Evolutionary conservation across 2,888 invertebrate species (phyloP), one percentile per base, ranked within the genome.

Genomic region (Cancer borealis): DNA sequence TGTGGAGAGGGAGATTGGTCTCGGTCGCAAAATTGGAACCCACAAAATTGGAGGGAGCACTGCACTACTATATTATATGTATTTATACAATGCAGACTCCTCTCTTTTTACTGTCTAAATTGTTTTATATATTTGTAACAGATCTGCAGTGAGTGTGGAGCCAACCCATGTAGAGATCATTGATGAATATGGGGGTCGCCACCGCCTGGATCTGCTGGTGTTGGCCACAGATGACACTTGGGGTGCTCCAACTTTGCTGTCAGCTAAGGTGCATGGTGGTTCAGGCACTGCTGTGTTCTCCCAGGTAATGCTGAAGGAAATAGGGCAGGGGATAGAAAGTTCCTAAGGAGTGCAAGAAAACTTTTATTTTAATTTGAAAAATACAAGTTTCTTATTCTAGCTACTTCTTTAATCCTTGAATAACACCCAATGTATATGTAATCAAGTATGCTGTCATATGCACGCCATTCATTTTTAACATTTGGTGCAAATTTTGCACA

Each of bases 171-270:
- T 95, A 2, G 95, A 95, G 91, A 95, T 95, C 14, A 95, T 90
- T 60, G 95, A 95, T 66, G 94, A 94, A 47, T 94, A 94, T 87
- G 95, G 95, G 14, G 92, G 91, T 26, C 93, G 47, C 17, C 95
- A 95, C 91, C 93, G 95, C 8, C 93, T 95, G 39, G 87, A 95
- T 84, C 93, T 95, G 88, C 89, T 54, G 54, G 92, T 95, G 46
- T 73, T 95, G 66, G 95, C 95, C 21, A 95, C 94, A 54, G 95
- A 95, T 93, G 95, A 95, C 91, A 95, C 95, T 6, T 95, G 95
- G 95, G 95, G 95, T 4, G 95, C 95, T 8, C 95, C 95, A 4
- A 95, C 95, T 21, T 60, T 95, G 21, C 94, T 95, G 46, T 92
- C 94, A 12, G 95, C 95, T 39, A 88, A 73, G 54, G 93, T 95